A percentile compares a stretch with the other conserved stretches of the same genome.
phyloP scores from a whole-genome alignment of 2,797 vertebrate species.

The Myotis pilosus region DNA sequence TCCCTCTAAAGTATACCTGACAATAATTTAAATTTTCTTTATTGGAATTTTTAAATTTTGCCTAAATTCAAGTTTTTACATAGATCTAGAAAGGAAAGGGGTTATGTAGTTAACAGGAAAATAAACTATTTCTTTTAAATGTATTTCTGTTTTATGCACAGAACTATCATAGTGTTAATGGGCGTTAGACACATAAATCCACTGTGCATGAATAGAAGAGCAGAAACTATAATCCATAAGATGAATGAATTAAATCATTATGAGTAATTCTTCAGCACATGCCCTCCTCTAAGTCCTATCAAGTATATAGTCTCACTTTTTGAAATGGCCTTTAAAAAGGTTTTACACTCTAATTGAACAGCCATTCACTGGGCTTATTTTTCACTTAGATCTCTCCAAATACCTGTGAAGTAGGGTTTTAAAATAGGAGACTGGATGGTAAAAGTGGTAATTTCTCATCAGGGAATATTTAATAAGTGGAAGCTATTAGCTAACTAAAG shows the following conservation, averaged over 20 bases:
- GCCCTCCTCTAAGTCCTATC: slow-evolving; percentile 26
- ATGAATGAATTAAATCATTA: slow-evolving; percentile 62
- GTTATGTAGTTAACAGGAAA: not conserved
- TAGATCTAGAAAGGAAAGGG: not conserved
- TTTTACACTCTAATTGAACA: slow-evolving; percentile 52
- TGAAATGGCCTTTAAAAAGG: slow-evolving; percentile 51
- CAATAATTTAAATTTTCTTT: not conserved
- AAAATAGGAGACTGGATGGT: slow-evolving; percentile 27
- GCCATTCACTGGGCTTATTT: slow-evolving; percentile 46
- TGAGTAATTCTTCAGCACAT: slow-evolving; percentile 57
- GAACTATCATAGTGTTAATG: slow-evolving; percentile 54
- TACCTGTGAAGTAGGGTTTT: slow-evolving; percentile 52
- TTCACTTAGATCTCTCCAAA: slow-evolving; percentile 58
- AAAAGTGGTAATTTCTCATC: slow-evolving; percentile 67
- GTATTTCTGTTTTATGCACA: slow-evolving; percentile 56
- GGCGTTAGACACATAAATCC: slow-evolving; percentile 59
- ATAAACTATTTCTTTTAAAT: slow-evolving; percentile 32
- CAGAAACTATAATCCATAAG: slow-evolving; percentile 42
- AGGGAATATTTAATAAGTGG: slow-evolving; percentile 68
- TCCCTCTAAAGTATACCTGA: not conserved
- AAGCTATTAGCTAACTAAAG: slow-evolving; percentile 67
- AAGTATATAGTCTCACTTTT: slow-evolving; percentile 65
- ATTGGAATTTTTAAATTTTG: not conserved
- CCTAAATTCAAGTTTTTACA: not conserved
- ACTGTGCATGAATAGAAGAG: slow-evolving; percentile 50